Base-by-base conservation (phyloP, 2,113 vertebrate genomes). In the Beaufortia kweichowensis region DNA sequence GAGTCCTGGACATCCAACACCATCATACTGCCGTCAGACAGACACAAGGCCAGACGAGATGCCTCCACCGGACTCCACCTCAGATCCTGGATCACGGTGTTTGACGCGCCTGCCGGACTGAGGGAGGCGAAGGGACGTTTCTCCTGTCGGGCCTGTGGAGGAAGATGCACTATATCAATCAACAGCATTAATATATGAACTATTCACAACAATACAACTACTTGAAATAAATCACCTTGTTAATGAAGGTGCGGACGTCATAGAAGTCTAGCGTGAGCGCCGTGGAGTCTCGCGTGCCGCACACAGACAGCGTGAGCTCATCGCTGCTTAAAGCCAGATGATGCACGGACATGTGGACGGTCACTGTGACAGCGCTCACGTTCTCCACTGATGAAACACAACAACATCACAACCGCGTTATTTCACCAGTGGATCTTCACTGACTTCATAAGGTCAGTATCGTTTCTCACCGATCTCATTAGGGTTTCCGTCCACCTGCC, bases 311-410 rank as follows among this genome's bases (percentile, higher is more conserved):
- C 0, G 95, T 98, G 46, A 99, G 93, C 21, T 92, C 95, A 75
- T 99, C 97, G 29, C 95, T 93, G 86, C 95, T 98, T 65, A 99
- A 91, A 15, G 96, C 93, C 82, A 99, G 79, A 79, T 98, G 93
- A 80, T 98, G 95, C 39, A 98, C 63, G 8, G 88, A 86, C 76
- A 92, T 88, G 3, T 93, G 94, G 82, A 94, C 68, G 1, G 87
- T 88, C 67, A 97, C 91, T 0, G 87, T 75, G 7, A 93, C 89
- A 0, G 90, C 82, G 14, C 87, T 81, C 26, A 93, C 87, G 9
- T 92, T 92, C 53, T 93, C 92, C 57, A 93, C 97, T 99, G 50
- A 0, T 0, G 23, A 48, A 24, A 57, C 41, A 23, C 3, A 29
- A 23, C 15, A 72, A 0, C 53, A 12, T 4, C 26, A 65, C 21